Percentiles rank a stretch among this genome's conserved stretches.
These are phyloP conservation scores for Ophraella communa DNA, from an alignment of 2,888 invertebrate species.

Conservation along the genomic window DNA sequence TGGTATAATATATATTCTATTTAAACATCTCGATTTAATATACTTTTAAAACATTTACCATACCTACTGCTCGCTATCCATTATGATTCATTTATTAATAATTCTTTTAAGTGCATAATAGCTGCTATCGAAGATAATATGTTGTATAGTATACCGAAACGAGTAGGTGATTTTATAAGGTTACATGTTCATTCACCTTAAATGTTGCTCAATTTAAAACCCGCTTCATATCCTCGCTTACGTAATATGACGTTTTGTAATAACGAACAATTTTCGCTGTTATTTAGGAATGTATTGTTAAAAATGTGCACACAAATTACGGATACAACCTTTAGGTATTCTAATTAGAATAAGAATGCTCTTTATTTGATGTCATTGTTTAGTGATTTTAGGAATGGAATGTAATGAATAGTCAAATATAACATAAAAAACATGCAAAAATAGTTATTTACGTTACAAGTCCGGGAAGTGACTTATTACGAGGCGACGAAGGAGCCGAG, in stretches of 20 bases:
- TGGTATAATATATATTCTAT: too few relatives aligned
- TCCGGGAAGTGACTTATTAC: too few relatives aligned
- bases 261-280: conserved; percentile 1
- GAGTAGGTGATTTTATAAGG: conserved; percentile 16
- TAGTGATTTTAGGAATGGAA: neutral
- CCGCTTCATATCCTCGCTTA: conserved; percentile 6
- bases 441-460: too few relatives aligned
- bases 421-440: too few relatives aligned
- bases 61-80: neutral
- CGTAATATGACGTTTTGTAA: conserved; percentile 9
- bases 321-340: neutral
- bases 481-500: too few relatives aligned
- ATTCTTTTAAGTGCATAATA: neutral
- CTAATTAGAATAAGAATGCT: neutral
- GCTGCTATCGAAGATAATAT: neutral
- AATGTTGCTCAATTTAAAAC: neutral
- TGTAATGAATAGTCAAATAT: neutral
- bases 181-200: conserved; percentile 15
- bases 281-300: neutral
- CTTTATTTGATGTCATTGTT: neutral
- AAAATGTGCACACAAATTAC: neutral
- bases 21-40: too few relatives aligned
- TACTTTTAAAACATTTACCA: too few relatives aligned
- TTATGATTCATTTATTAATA: neutral
- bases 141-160: too few relatives aligned